These are phyloP conservation scores for Timema podura DNA, from an alignment of 2,888 invertebrate species.

Conservation along the genomic window DNA sequence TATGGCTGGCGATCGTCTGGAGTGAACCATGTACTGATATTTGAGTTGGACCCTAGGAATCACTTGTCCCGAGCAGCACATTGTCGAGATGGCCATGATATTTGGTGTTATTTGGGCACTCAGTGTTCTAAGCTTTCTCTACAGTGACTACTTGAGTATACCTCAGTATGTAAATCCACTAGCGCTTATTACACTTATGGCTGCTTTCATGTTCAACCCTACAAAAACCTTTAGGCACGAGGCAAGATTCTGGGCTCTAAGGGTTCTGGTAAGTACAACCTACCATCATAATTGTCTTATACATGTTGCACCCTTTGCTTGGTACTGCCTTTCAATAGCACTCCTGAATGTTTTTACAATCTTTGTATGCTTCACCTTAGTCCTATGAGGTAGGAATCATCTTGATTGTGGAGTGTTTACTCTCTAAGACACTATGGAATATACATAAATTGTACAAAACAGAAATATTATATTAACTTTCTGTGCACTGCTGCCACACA, in stretches of 20 bases:
- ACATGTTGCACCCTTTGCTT: too few relatives aligned
- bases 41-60: slow-evolving; percentile 75
- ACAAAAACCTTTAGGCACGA: slow-evolving; percentile 69
- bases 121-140: slow-evolving; percentile 64
- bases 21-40: slow-evolving; percentile 79
- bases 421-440: too few relatives aligned
- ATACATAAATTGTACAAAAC: too few relatives aligned
- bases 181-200: slow-evolving; percentile 61
- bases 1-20: slow-evolving; percentile 79
- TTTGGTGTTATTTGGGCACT: slow-evolving; percentile 73
- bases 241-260: slow-evolving; percentile 70
- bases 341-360: too few relatives aligned
- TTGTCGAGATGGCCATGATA: slow-evolving; percentile 71
- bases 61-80: slow-evolving; percentile 71
- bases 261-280: slow-evolving; percentile 51
- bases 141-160: slow-evolving; percentile 59
- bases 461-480: too few relatives aligned
- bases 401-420: too few relatives aligned
- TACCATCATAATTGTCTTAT: neutral
- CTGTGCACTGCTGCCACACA: too few relatives aligned
- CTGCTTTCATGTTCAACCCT: slow-evolving; percentile 71
- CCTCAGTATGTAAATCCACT: slow-evolving; percentile 76
- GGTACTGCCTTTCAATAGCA: too few relatives aligned
- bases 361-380: too few relatives aligned
- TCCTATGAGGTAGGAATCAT: too few relatives aligned